These are phyloP conservation scores for Trachemys scripta DNA, from an alignment of 2,113 vertebrate genomes.

Conservation along the genomic window DNA sequence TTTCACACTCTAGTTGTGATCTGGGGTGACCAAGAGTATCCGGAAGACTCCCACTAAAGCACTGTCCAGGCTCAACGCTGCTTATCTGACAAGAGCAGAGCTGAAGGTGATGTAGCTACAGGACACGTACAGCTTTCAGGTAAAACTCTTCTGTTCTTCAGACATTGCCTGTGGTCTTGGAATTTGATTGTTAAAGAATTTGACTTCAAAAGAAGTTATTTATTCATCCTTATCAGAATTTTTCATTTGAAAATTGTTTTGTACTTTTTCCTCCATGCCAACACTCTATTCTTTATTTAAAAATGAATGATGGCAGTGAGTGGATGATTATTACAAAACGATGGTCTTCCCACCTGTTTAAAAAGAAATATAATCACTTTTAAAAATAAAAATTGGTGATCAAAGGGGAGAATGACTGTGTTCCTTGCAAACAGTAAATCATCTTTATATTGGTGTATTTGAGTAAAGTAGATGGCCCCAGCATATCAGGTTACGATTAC, in stretches of 20 bases:
- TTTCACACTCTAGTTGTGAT: neutral
- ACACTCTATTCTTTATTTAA: slow-evolving; percentile 52
- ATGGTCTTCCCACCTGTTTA: slow-evolving; percentile 21
- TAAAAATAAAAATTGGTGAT: slow-evolving; percentile 26
- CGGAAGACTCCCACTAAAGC: slow-evolving; percentile 14
- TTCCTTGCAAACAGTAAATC: slow-evolving; percentile 30
- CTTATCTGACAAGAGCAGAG: neutral
- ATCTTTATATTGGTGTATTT: slow-evolving; percentile 46
- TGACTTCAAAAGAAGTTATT: neutral
- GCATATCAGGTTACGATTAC: slow-evolving; percentile 33
- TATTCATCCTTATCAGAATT: slow-evolving; percentile 62
- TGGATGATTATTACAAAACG: slow-evolving; percentile 51
- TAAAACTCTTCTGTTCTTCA: neutral
- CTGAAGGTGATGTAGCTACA: neutral
- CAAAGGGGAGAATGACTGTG: slow-evolving; percentile 27
- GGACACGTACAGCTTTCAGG: slow-evolving; percentile 1
- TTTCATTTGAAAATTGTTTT: slow-evolving; percentile 47
- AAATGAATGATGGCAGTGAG: slow-evolving; percentile 43
- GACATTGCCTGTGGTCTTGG: neutral
- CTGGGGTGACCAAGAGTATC: neutral
- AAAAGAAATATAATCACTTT: slow-evolving; percentile 63
- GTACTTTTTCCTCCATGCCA: slow-evolving; percentile 5
- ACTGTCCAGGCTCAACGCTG: slow-evolving; percentile 1
- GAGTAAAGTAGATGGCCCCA: slow-evolving; percentile 21
- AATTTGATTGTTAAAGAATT: slow-evolving; percentile 9